Percentiles rank a stretch among this genome's conserved stretches.
Evolutionary conservation across 2,888 invertebrate genomes (phyloP).

Genomic region (Macrosiphum euphorbiae): DNA sequence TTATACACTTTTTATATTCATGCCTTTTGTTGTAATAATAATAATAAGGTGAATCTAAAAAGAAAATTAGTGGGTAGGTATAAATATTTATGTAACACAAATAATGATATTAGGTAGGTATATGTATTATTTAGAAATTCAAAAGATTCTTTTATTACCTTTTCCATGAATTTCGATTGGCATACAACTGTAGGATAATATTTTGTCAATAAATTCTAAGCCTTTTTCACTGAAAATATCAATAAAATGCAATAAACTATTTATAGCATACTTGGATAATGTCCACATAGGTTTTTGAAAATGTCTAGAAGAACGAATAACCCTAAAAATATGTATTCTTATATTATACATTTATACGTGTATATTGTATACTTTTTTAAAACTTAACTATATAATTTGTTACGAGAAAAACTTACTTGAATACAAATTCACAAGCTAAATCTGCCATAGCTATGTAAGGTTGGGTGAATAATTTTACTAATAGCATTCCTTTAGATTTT

Average conservation of each 20-base stretch:
- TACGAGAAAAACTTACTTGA: constrained; percentile 79
- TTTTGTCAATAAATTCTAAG: constrained; percentile 38
- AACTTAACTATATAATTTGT: not conserved
- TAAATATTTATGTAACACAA: not conserved
- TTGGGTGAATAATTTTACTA: constrained; percentile 83
- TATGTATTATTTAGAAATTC: not conserved
- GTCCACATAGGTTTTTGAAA: constrained; percentile 45
- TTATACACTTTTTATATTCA: constrained; percentile 46
- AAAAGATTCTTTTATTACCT: constrained; percentile 13
- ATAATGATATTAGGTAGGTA: not conserved
- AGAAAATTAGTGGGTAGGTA: not conserved
- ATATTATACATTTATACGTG: not conserved
- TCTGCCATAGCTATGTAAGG: constrained; percentile 92
- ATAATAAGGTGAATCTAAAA: constrained; percentile 45
- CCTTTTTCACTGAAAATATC: constrained; percentile 50
- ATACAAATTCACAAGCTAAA: constrained; percentile 86
- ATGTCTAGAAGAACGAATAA: constrained; percentile 17
- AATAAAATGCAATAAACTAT: constrained; percentile 51
- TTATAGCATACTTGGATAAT: constrained; percentile 46
- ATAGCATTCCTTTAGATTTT: constrained; percentile 84
- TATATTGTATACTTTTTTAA: not conserved
- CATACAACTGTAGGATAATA: constrained; percentile 39
- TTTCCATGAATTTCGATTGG: constrained; percentile 44
- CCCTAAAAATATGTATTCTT: constrained; percentile 31
- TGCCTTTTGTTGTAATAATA: constrained; percentile 33